A percentile compares a stretch with the other conserved stretches of the same genome.
phyloP scores from a whole-genome alignment of 2,888 invertebrate genomes.

The Hydrotaea diabolus region DNA sequence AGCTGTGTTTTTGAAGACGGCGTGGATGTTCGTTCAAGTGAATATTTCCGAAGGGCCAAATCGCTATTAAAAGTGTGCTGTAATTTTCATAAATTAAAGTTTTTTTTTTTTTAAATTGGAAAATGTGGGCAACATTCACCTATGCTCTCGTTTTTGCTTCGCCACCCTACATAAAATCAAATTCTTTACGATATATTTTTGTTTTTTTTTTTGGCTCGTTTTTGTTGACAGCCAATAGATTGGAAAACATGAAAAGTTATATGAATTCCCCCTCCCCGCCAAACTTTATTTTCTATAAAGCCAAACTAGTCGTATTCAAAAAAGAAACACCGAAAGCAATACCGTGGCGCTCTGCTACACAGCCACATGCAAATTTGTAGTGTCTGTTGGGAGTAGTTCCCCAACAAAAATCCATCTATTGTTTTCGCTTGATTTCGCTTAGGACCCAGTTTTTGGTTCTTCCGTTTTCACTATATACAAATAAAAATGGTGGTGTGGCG shows the following conservation, averaged over 20 bases:
- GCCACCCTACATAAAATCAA: not conserved
- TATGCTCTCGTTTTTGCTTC: not conserved
- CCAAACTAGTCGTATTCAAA: too few relatives aligned
- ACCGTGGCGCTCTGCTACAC: not conserved
- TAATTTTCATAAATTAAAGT: too few relatives aligned
- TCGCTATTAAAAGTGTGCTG: too few relatives aligned
- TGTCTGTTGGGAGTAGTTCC: not conserved
- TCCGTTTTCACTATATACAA: too few relatives aligned
- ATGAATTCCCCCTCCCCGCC: not conserved
- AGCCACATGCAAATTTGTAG: not conserved
- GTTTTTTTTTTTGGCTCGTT: not conserved
- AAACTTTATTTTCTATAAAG: not conserved
- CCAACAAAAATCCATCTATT: not conserved
- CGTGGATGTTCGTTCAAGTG: too few relatives aligned
- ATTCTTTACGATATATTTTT: constrained; percentile 1
- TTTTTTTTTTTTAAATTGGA: too few relatives aligned
- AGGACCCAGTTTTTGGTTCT: not conserved
- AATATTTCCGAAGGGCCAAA: too few relatives aligned
- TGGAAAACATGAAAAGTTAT: constrained; percentile 39
- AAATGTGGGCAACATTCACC: not conserved
- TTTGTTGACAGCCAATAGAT: constrained; percentile 44
- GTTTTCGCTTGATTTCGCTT: not conserved
- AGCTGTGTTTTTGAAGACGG: too few relatives aligned
- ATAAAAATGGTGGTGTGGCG: not conserved
- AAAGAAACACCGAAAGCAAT: too few relatives aligned